phyloP scores from a whole-genome alignment of 2,888 invertebrate genomes.

The Mesoligia furuncula region DNA sequence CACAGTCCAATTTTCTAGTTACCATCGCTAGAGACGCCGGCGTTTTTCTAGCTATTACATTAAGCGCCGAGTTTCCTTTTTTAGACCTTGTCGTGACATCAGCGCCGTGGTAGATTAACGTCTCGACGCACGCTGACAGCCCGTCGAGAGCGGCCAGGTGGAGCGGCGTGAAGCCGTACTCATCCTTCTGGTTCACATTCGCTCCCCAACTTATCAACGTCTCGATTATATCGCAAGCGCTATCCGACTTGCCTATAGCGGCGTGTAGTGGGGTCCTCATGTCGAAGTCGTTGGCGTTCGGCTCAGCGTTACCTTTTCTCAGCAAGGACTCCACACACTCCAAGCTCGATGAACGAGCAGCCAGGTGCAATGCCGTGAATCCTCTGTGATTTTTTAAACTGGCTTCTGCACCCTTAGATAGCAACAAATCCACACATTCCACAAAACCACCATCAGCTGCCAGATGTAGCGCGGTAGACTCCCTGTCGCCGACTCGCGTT shows the following conservation, averaged over 20 bases:
- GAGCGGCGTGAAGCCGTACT: conserved; percentile 96
- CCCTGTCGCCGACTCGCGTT: conserved; percentile 93
- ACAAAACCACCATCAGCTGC: conserved; percentile 97
- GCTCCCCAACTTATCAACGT: conserved; percentile 94
- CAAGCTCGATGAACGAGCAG: conserved; percentile 94
- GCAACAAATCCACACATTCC: conserved; percentile 94
- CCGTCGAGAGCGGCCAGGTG: conserved; percentile 97
- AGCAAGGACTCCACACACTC: conserved; percentile 95
- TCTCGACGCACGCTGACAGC: conserved; percentile 95
- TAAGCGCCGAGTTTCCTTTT: conserved; percentile 96
- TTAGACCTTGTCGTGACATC: conserved; percentile 97
- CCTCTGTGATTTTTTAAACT: conserved; percentile 94
- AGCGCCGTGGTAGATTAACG: conserved; percentile 95
- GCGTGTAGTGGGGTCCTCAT: conserved; percentile 95
- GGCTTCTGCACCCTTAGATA: conserved; percentile 94
- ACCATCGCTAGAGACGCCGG: conserved; percentile 96
- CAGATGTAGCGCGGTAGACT: conserved; percentile 95
- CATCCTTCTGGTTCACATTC: conserved; percentile 95
- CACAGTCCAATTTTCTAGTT: conserved; percentile 94
- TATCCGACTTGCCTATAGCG: conserved; percentile 95
- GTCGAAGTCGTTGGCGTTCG: conserved; percentile 95
- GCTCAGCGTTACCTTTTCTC: conserved; percentile 93
- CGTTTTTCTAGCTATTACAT: conserved; percentile 96
- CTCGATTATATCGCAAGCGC: conserved; percentile 95
- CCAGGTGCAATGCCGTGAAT: conserved; percentile 96